A percentile compares a stretch with the other conserved stretches of the same genome.
Evolutionary conservation across 1,140 invertebrate genomes (phyloP).

Genomic region (Calephelis nemesis): DNA sequence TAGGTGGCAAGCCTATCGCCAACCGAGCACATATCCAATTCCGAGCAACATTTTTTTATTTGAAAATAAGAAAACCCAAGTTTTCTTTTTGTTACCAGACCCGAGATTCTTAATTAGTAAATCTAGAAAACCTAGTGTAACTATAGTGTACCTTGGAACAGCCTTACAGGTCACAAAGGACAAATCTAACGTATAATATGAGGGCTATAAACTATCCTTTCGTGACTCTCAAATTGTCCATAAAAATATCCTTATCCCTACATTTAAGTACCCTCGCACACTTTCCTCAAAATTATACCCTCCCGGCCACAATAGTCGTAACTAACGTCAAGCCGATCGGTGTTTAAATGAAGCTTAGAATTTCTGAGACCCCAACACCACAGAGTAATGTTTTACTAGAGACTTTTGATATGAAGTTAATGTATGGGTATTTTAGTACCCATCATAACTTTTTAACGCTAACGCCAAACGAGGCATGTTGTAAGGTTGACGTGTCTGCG

Average conservation of each 20-base stretch:
- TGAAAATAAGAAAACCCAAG: too few species aligned
- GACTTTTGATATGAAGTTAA: background rate
- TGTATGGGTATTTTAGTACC: background rate
- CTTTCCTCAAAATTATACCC: constrained; percentile 41
- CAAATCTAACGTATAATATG: background rate
- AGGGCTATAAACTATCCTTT: constrained; percentile 31
- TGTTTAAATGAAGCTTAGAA: constrained; percentile 53
- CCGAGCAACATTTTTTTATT: too few species aligned
- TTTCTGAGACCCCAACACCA: constrained; percentile 27
- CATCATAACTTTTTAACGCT: too few species aligned
- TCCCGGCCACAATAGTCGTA: constrained; percentile 49
- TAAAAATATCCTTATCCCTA: constrained; percentile 52
- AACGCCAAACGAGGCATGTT: too few species aligned
- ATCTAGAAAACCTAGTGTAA: too few species aligned
- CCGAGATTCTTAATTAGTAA: too few species aligned
- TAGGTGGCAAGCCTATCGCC: too few species aligned
- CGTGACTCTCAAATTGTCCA: constrained; percentile 52
- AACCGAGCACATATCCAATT: too few species aligned
- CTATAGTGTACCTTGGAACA: too few species aligned
- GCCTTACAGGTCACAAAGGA: constrained; percentile 3
- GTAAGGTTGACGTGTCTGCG: too few species aligned
- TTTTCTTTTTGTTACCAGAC: too few species aligned
- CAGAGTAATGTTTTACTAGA: constrained; percentile 31
- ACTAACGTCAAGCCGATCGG: constrained; percentile 58
- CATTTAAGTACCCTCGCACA: constrained; percentile 41